A percentile compares a stretch with the other conserved stretches of the same genome.
These are phyloP conservation scores for Burhinus oedicnemus DNA, from an alignment of 2,113 vertebrate species.

Conservation along the genomic window DNA sequence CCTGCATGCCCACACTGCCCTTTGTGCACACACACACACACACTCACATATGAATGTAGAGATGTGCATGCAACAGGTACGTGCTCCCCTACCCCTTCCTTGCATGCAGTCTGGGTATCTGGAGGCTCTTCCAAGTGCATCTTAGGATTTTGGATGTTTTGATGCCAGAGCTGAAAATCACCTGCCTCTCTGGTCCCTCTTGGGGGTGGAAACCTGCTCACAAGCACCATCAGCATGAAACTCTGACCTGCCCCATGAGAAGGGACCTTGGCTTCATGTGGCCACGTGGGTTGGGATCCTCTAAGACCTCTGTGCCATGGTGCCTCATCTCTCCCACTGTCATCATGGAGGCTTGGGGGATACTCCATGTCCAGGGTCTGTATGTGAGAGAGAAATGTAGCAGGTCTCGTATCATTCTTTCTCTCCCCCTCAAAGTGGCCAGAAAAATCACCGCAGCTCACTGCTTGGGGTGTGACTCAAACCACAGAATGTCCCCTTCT, in stretches of 20 bases:
- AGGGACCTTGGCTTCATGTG: fast-evolving
- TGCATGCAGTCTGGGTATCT: fast-evolving
- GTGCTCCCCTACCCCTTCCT: too few species aligned
- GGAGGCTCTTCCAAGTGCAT: neutral
- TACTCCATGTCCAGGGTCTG: neutral
- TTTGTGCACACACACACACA: neutral
- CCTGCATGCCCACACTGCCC: fast-evolving
- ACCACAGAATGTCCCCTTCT: neutral
- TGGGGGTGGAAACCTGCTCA: neutral
- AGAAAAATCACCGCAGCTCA: neutral
- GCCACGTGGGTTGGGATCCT: neutral
- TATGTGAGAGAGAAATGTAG: fast-evolving
- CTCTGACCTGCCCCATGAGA: fast-evolving
- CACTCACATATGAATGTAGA: fast-evolving
- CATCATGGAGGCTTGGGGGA: neutral
- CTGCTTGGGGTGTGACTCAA: neutral
- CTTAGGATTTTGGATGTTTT: neutral
- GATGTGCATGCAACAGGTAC: fast-evolving
- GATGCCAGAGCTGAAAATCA: neutral
- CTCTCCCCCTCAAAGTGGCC: neutral
- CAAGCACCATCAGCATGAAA: neutral
- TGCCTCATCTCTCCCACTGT: neutral
- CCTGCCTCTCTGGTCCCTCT: neutral
- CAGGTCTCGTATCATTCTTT: neutral
- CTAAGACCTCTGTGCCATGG: fast-evolving